Evolutionary conservation across 2,113 vertebrate species (phyloP), one percentile per base, ranked within the genome.

Genomic region (Lophotis ruficrista): DNA sequence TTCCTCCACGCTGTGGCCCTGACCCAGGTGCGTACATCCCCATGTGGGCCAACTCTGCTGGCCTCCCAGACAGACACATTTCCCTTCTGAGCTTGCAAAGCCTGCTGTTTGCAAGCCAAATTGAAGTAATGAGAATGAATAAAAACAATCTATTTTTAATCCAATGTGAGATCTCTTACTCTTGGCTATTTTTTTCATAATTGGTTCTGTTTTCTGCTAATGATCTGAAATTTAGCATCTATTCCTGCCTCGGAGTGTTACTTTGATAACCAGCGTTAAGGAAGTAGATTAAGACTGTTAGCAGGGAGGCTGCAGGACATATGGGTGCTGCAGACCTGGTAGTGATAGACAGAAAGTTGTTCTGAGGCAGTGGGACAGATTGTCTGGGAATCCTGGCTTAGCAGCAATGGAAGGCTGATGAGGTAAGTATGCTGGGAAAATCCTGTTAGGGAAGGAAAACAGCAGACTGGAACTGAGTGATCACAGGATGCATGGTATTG

Each of bases 161-260:
- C 35, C 51, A 73, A 28, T 65, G 57, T 54, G 33, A 78, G 61
- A 95, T 83, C 58, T 94, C 80, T 91, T 91, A 70, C 82, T 89
- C 66, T 93, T 72, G 70, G 81, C 75, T 90, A 30, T 60, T 92
- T 90, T 88, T 89, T 61, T 77, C 48, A 7, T 77, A 93, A 87
- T 95, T 83, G 50, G 20, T 80, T 96, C 90, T 93, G 80, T 81
- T 93, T 95, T 80, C 87, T 92, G 83, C 78, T 94, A 94, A 90
- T 76, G 72, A 89, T 90, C 48, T 80, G 73, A 83, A 94, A 82
- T 88, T 35, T 43, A 81, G 66, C 64, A 62, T 96, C 96, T 95
- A 81, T 88, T 96, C 91, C 58, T 95, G 85, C 69, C 73, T 61
- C 0, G 0, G 77, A 95, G 89, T 76, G 93, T 93, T 89, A 75